Evolutionary conservation across 2,888 invertebrate genomes (phyloP).

Genomic region (Ethmia dodecea): DNA sequence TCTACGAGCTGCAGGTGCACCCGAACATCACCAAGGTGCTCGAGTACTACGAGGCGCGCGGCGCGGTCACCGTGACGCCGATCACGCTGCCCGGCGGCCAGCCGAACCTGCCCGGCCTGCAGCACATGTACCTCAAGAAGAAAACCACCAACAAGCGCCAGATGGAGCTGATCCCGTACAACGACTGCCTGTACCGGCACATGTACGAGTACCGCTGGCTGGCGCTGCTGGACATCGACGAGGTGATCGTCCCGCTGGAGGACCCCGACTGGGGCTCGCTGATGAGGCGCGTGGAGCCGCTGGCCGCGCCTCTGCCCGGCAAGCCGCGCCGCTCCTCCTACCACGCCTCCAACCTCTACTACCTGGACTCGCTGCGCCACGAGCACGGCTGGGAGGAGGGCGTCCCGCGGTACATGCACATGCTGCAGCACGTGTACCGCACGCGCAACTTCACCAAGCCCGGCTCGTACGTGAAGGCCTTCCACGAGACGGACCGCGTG

Average conservation of each 20-base stretch:
- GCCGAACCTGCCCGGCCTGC: conserved; percentile 92
- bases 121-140: conserved; percentile 92
- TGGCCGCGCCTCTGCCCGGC: conserved; percentile 75
- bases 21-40: conserved; percentile 93
- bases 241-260: conserved; percentile 93
- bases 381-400: conserved; percentile 87
- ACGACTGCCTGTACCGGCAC: conserved; percentile 96
- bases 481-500: conserved; percentile 94
- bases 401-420: conserved; percentile 92
- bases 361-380: conserved; percentile 91
- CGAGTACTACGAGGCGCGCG: conserved; percentile 80
- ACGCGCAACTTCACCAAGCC: conserved; percentile 95
- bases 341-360: conserved; percentile 95
- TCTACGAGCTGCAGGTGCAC: conserved; percentile 94
- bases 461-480: conserved; percentile 95
- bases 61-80: conserved; percentile 86
- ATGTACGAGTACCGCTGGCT: conserved; percentile 93
- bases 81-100: conserved; percentile 92
- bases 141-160: conserved; percentile 96
- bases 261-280: conserved; percentile 86
- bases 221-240: conserved; percentile 95
- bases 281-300: conserved; percentile 83
- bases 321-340: conserved; percentile 83
- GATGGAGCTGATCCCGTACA: conserved; percentile 97
- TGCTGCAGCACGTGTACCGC: conserved; percentile 94